Base-by-base conservation (phyloP, 2,113 vertebrate species). In the Pelecanus crispus region DNA sequence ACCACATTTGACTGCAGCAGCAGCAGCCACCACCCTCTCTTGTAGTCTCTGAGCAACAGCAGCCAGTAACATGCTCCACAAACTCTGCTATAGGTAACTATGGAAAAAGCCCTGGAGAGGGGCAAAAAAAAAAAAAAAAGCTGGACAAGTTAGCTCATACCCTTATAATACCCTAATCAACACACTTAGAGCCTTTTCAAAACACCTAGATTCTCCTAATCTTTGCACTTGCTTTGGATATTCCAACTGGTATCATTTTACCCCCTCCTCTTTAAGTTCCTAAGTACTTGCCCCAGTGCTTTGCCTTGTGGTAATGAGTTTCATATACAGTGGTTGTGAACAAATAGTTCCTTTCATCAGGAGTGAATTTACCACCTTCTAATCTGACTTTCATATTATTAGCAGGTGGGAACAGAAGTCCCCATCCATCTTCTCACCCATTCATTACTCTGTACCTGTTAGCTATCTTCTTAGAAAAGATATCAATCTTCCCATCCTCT, bases 371-470 rank as follows among this genome's bases (percentile, higher is more conserved):
- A 92, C 74, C 74, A 70, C 49, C 63, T 88, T 86, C 79, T 92
- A 94, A 95, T 97, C 61, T 94, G 85, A 80, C 94, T 94, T 92
- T 25, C 74, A 42, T 85, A 58, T 94, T 96, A 97, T 96, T 96
- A 96, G 73, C 71, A 95, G 71, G 94, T 90, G 95, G 92, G 88
- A 96, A 96, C 87, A 95, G 94, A 94, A 90, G 81, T 91, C 87
- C 70, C 70, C 92, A 96, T 96, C 88, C 85, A 90, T 94, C 93
- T 94, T 90, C 82, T 97, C 85, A 88, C 67, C 49, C 88, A 70
- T 94, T 97, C 93, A 97, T 97, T 97, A 96, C 75, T 90, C 78
- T 87, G 71, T 95, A 93, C 90, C 88, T 90, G 94, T 96, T 96
- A 95, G 90, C 92, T 78, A 92, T 73, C 95, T 86, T 93, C 81